Evolutionary conservation across 1,140 invertebrate genomes (phyloP).

Genomic region (Fopius arisanus): DNA sequence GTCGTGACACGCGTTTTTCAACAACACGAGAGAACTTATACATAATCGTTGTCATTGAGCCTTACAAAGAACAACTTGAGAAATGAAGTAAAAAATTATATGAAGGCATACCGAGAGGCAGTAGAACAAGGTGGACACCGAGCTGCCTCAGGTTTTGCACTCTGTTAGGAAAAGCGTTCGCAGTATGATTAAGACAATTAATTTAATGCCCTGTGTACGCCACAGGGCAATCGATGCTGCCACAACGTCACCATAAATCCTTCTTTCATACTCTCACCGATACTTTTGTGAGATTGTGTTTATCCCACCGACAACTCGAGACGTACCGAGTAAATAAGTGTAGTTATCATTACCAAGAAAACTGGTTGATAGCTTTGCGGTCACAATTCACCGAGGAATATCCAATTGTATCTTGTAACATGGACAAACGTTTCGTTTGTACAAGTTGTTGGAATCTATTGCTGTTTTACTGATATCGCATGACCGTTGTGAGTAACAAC

Average conservation of each 20-base stretch:
- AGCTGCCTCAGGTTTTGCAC: not conserved
- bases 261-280: not conserved
- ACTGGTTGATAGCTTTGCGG: conserved; percentile 17
- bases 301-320: not conserved
- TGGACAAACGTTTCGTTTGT: not conserved
- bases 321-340: conserved; percentile 23
- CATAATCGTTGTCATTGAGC: not conserved
- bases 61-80: not conserved
- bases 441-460: not conserved
- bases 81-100: not conserved
- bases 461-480: conserved; percentile 21
- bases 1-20: conserved; percentile 16
- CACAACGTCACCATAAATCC: conserved; percentile 6
- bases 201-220: conserved; percentile 48
- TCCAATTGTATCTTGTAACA: not conserved
- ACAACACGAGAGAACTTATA: not conserved
- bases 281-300: not conserved
- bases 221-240: conserved; percentile 16
- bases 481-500: conserved; percentile 23
- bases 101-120: not conserved
- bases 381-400: conserved; percentile 21
- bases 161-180: conserved; percentile 45
- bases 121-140: not conserved
- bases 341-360: conserved; percentile 29
- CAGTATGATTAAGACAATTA: conserved; percentile 59